Conservation (phyloP, 2,888 invertebrate species). For the Caenorhabditis sp. region DNA sequence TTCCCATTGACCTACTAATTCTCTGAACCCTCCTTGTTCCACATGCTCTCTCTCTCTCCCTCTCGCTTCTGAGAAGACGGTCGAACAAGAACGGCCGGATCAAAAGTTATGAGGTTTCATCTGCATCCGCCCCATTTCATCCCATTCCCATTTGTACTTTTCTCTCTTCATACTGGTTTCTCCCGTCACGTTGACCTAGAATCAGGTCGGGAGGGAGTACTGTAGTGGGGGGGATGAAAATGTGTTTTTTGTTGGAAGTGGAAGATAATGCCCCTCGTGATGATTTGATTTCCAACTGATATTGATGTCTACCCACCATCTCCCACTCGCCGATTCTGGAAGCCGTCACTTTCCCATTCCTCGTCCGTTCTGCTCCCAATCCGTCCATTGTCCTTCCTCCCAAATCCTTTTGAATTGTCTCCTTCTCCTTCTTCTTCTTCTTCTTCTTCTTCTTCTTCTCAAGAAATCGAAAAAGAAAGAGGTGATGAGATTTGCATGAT, state of each 20-base stretch:
- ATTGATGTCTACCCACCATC: background rate
- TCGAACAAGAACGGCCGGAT: background rate
- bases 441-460: background rate
- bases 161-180: too few relatives aligned
- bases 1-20: conserved; percentile 51
- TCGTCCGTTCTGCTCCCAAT: conserved; percentile 35
- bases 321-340: background rate
- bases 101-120: background rate
- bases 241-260: too few relatives aligned
- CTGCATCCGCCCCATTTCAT: too few relatives aligned
- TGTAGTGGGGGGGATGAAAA: too few relatives aligned
- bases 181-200: conserved; percentile 11
- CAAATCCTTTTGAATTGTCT: background rate
- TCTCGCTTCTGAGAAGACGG: conserved; percentile 1
- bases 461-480: conserved; percentile 10
- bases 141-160: too few relatives aligned
- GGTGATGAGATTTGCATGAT: conserved; percentile 49
- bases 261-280: too few relatives aligned
- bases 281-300: background rate
- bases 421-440: conserved; percentile 15
- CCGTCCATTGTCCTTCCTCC: conserved; percentile 8
- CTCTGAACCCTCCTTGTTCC: conserved; percentile 20
- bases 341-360: background rate
- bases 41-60: conserved; percentile 15
- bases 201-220: background rate